phyloP scores from a whole-genome alignment of 2,113 vertebrate species.

The Actenoides lindsayi region DNA sequence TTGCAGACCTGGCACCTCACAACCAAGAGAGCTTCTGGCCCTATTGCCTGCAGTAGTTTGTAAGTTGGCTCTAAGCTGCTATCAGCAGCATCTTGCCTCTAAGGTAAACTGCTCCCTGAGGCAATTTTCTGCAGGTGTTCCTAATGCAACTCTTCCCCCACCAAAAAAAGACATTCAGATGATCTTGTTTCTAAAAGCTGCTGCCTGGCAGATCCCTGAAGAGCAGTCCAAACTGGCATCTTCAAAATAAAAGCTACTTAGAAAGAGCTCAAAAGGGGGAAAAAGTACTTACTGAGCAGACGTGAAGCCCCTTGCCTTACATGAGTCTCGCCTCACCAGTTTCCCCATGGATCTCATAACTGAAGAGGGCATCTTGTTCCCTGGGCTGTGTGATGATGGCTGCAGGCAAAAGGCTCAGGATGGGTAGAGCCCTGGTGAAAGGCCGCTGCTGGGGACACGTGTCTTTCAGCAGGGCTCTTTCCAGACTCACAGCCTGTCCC shows the following conservation, averaged over 20 bases:
- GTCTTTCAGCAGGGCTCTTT: neutral
- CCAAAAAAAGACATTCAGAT: neutral
- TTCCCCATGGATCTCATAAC: neutral
- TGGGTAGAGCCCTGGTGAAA: neutral
- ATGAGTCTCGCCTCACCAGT: neutral
- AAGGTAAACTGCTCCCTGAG: neutral
- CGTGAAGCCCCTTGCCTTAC: neutral
- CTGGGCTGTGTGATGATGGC: neutral
- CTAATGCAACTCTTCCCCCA: neutral
- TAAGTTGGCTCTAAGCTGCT: neutral
- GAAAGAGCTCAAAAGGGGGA: neutral
- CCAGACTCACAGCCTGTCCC: neutral
- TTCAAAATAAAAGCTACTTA: constrained; percentile 1
- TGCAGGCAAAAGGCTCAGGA: neutral
- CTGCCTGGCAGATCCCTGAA: neutral
- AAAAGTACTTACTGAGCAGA: neutral
- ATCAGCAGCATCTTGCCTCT: neutral
- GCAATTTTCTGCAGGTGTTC: constrained; percentile 36
- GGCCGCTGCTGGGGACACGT: accelerated
- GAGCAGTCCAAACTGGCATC: neutral
- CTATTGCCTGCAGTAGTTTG: neutral
- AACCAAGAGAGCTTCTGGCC: neutral
- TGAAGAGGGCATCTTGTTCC: neutral
- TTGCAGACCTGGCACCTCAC: neutral
- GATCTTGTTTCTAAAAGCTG: neutral